A percentile compares a stretch with the other conserved stretches of the same genome.
phyloP scores from a whole-genome alignment of 2,797 vertebrate genomes.

The Huso huso region DNA sequence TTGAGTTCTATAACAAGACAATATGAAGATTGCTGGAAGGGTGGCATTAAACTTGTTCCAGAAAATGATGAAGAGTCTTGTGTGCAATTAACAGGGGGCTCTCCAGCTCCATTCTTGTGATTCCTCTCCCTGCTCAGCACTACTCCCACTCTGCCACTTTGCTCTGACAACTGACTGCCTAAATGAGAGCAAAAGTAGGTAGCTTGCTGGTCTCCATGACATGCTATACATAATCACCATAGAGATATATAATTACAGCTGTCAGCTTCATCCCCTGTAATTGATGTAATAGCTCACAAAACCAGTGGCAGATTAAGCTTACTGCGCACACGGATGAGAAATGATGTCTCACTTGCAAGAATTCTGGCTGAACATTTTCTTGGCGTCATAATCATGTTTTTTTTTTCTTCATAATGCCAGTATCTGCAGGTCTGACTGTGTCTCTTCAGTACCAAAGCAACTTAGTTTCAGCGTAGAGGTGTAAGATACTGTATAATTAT shows the following conservation, averaged over 20 bases:
- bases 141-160: constrained; percentile 49
- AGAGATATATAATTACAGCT: constrained; percentile 80
- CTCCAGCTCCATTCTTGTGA: constrained; percentile 21
- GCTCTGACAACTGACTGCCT: constrained; percentile 48
- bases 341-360: constrained; percentile 56
- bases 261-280: constrained; percentile 73
- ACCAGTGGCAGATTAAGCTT: constrained; percentile 52
- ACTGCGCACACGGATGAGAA: constrained; percentile 25
- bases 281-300: constrained; percentile 70
- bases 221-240: constrained; percentile 60
- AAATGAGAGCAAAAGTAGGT: constrained; percentile 53
- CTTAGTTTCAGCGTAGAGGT: too few relatives aligned
- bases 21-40: constrained; percentile 8
- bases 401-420: neutral
- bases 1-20: neutral
- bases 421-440: neutral
- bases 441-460: too few relatives aligned
- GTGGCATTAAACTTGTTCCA: constrained; percentile 1
- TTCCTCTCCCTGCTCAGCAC: constrained; percentile 30
- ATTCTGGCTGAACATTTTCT: constrained; percentile 58
- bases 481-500: too few relatives aligned
- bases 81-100: constrained; percentile 8
- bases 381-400: constrained; percentile 57
- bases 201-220: constrained; percentile 56
- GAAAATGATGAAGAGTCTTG: constrained; percentile 3